Base-by-base conservation (phyloP, 1,140 invertebrate genomes). In the Drosophila sechellia region DNA sequence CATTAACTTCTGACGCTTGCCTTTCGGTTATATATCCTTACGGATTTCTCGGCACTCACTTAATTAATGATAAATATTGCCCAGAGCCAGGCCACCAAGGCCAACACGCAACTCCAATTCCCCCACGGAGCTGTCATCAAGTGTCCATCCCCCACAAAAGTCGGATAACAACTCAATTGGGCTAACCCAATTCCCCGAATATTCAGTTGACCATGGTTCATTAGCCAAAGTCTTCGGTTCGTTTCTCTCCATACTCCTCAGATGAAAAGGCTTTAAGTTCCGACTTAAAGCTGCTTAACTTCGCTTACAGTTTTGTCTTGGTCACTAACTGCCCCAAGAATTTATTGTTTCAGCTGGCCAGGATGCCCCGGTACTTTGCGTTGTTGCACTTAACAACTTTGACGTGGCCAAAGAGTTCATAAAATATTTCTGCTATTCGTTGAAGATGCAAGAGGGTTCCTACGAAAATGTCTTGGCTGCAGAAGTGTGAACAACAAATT, bases 31-130 rank as follows among this genome's bases (percentile, higher is more conserved):
- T 27, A 55, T 48, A 43, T 27, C 50, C 54, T 43, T 39, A 64
- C 64, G 42, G 60, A 64, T 66, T 84, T 79, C 48, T 59, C 46
- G 49, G 66, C 56, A 70, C 74, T 68, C 48, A 45, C 78, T 79
- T 87, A 89, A 87, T 87, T 87, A 80, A 87, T 87, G 66, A 89
- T 89, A 87, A 84, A 86, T 83, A 86, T 86, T 74, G 53, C 57
- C 34, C 43, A 12, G 31, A 54, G 54, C 35, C 48, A 35, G 25
- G 35, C 17, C 61, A n/a, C 27, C 20, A 60, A 17, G 45, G 27
- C 54, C 55, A 17, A 8, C 48, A 25, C 22, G 31, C 39, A 71
- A 52, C 31, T 53, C 40, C 43, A 25, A 5, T 22, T 6, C 17
- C 45, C 49, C 50, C 20, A 54, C 27, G 15, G 13, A 59, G 31